Percentiles rank a stretch among this genome's conserved stretches.
Evolutionary conservation across 2,888 invertebrate species (phyloP).

Genomic region (Meandrusa payeni): DNA sequence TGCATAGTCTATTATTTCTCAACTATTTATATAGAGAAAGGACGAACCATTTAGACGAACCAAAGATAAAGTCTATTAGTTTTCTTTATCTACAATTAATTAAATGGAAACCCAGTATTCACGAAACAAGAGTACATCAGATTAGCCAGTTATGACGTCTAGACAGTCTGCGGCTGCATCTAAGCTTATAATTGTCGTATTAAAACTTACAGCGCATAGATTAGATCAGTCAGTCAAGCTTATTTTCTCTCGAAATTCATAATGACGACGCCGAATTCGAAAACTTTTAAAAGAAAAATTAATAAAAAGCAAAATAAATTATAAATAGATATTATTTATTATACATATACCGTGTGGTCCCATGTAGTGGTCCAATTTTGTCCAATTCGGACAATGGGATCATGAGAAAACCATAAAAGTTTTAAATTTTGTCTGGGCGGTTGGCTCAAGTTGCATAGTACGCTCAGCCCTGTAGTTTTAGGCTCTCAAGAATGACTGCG

Average conservation of each 20-base stretch:
- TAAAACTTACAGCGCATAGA: slow-evolving; percentile 10
- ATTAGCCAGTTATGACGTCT: slow-evolving; percentile 20
- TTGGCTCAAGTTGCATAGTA: too few relatives aligned
- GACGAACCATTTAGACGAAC: neutral
- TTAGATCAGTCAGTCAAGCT: slow-evolving; percentile 2
- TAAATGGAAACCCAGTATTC: neutral
- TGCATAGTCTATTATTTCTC: too few relatives aligned
- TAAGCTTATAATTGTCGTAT: slow-evolving; percentile 4
- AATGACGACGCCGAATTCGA: neutral
- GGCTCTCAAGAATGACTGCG: too few relatives aligned
- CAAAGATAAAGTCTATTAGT: neutral
- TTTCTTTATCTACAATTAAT: slow-evolving; percentile 10
- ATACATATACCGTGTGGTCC: too few relatives aligned
- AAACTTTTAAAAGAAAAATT: neutral
- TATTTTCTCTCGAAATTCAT: neutral
- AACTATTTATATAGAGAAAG: too few relatives aligned
- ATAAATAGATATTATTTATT: too few relatives aligned
- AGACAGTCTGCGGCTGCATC: slow-evolving; percentile 8
- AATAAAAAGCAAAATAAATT: too few relatives aligned
- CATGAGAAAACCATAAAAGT: too few relatives aligned
- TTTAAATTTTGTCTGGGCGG: too few relatives aligned
- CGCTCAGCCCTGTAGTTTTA: too few relatives aligned
- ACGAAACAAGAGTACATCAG: slow-evolving; percentile 12
- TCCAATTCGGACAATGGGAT: too few relatives aligned
- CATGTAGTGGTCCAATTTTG: too few relatives aligned